phyloP scores from a whole-genome alignment of 2,888 invertebrate genomes.

The Hydroisotoma schaefferi region DNA sequence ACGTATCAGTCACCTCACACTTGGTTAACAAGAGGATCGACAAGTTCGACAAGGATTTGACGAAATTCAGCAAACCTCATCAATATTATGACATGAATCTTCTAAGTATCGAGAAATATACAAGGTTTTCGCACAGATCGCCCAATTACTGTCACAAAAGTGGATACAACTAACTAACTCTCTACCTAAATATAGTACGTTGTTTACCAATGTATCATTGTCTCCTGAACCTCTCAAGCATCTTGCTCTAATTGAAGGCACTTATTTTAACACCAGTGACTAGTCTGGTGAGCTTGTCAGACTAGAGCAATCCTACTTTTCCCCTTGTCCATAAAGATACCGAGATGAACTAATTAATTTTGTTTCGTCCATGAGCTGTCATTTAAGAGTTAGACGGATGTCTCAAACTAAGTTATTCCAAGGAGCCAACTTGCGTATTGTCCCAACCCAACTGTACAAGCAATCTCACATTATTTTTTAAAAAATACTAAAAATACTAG shows the following conservation, averaged over 20 bases:
- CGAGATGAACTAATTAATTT: conserved; percentile 33
- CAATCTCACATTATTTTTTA: too few species aligned
- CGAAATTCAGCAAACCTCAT: background rate
- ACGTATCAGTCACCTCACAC: conserved; percentile 40
- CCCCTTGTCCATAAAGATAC: conserved; percentile 13
- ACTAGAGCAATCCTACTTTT: background rate
- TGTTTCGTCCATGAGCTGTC: conserved; percentile 37
- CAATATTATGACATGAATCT: too few species aligned
- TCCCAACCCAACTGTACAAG: too few species aligned
- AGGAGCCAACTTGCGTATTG: too few species aligned
- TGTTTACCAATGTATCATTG: conserved; percentile 2
- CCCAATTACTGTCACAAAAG: conserved; percentile 13
- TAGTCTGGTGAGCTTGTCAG: conserved; percentile 4
- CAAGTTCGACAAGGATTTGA: conserved; percentile 18
- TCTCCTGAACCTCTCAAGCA: background rate
- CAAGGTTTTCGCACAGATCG: conserved; percentile 7
- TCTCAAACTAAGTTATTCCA: too few species aligned
- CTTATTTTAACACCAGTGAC: conserved; percentile 12
- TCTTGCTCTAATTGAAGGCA: conserved; percentile 12
- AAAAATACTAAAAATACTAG: too few species aligned
- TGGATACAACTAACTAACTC: background rate
- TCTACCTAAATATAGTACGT: background rate
- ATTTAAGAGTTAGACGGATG: too few species aligned
- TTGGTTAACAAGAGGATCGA: conserved; percentile 39
- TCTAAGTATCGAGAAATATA: too few species aligned